Percentiles rank a stretch among this genome's conserved stretches.
These are phyloP conservation scores for Phainopepla nitens DNA, from an alignment of 2,113 vertebrate species.

Conservation along the genomic window DNA sequence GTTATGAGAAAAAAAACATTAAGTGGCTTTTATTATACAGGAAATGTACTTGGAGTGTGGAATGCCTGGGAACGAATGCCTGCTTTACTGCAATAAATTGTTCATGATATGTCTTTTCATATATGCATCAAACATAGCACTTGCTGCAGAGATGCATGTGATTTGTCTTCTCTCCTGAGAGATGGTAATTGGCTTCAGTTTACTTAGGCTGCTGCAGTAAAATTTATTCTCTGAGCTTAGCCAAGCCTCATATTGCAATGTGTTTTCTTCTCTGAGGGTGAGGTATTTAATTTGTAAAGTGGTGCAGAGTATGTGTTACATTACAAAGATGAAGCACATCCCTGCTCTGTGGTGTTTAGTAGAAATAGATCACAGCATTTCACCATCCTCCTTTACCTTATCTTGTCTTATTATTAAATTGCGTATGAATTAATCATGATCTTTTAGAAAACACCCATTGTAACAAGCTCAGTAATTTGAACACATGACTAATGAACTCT, in stretches of 20 bases:
- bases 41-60: conserved; percentile 32
- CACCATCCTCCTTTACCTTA: neutral
- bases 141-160: conserved; percentile 55
- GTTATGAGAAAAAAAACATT: neutral
- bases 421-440: neutral
- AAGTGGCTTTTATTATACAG: conserved; percentile 20
- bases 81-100: conserved; percentile 63
- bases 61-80: neutral
- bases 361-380: neutral
- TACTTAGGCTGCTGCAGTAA: conserved; percentile 40
- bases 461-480: neutral
- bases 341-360: neutral
- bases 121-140: conserved; percentile 58
- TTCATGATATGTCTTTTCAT: conserved; percentile 65
- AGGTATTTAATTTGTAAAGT: conserved; percentile 24
- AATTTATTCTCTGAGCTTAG: conserved; percentile 42
- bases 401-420: neutral
- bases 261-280: conserved; percentile 1
- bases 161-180: conserved; percentile 51
- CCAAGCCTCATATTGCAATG: neutral
- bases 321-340: neutral
- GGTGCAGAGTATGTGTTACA: neutral
- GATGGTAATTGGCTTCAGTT: conserved; percentile 42
- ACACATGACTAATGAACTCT: neutral
- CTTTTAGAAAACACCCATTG: neutral